Conservation (phyloP, 2,888 invertebrate genomes). For the Perizoma affinitatum region DNA sequence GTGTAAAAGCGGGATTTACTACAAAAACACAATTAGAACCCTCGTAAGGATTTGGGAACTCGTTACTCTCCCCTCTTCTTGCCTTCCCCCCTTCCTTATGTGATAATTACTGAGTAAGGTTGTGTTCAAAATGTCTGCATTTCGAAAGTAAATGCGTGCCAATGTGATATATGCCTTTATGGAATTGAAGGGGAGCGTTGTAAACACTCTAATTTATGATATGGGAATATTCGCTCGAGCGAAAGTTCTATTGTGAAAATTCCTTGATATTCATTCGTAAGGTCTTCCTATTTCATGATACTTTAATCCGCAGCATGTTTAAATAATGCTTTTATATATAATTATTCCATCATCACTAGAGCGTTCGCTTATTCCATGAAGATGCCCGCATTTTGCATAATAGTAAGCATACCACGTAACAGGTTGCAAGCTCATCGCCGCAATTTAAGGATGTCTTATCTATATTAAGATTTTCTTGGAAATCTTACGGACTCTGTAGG, state of each 20-base stretch:
- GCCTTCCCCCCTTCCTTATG: slow-evolving; percentile 28
- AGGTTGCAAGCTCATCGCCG: no score
- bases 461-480: no score
- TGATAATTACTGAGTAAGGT: slow-evolving; percentile 58
- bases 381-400: no score
- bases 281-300: slow-evolving; percentile 12
- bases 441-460: no score
- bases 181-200: slow-evolving; percentile 24
- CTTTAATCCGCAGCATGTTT: no score
- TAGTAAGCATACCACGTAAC: no score
- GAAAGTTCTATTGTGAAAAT: slow-evolving; percentile 20
- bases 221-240: slow-evolving; percentile 12
- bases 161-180: slow-evolving; percentile 53
- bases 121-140: slow-evolving; percentile 50
- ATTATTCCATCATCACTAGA: no score
- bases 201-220: slow-evolving; percentile 26
- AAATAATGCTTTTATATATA: no score
- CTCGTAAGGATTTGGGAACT: slow-evolving; percentile 35
- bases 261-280: slow-evolving; percentile 16
- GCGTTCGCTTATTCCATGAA: no score
- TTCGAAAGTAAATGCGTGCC: slow-evolving; percentile 63
- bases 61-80: slow-evolving; percentile 19
- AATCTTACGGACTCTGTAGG: no score
- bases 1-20: slow-evolving; percentile 38
- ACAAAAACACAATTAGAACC: slow-evolving; percentile 42